Evolutionary conservation across 2,113 vertebrate genomes (phyloP).

Genomic region (Oncorhynchus kisutch): DNA sequence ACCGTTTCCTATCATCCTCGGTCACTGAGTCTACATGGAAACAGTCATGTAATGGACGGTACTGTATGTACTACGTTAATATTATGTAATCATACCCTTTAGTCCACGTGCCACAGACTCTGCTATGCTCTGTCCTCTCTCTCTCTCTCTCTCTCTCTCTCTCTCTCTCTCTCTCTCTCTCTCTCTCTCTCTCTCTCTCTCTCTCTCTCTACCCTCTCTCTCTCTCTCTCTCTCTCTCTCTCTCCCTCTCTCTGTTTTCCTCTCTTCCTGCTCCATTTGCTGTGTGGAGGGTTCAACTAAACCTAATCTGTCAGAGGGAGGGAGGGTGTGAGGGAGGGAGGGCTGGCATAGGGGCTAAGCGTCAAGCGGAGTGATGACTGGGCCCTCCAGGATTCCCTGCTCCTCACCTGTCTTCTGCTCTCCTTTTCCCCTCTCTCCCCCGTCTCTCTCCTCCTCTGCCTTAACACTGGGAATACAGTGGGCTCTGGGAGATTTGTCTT

Average conservation of each 20-base stretch:
- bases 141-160: no score
- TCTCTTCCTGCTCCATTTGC: conserved; percentile 52
- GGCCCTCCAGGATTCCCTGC: conserved; percentile 1
- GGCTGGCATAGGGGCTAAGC: conserved; percentile 35
- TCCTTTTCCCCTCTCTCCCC: not conserved
- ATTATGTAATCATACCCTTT: no score
- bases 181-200: conserved; percentile 17
- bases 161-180: not conserved
- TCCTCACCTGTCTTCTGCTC: not conserved
- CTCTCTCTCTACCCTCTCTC: not conserved
- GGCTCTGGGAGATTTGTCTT: conserved; percentile 73
- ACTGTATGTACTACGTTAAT: no score
- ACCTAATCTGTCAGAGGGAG: conserved; percentile 63
- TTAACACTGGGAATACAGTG: conserved; percentile 65
- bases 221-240: not conserved
- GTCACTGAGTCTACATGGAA: no score
- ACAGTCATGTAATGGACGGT: no score
- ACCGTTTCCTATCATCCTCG: no score
- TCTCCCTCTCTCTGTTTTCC: conserved; percentile 23
- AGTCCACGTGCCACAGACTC: no score
- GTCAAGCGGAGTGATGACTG: conserved; percentile 23
- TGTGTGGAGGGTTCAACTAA: conserved; percentile 47
- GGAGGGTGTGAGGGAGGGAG: conserved; percentile 23
- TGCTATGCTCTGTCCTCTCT: no score
- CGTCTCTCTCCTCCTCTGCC: conserved; percentile 26